Conservation (phyloP, 2,113 vertebrate genomes). For the Corythornis vintsioides region DNA sequence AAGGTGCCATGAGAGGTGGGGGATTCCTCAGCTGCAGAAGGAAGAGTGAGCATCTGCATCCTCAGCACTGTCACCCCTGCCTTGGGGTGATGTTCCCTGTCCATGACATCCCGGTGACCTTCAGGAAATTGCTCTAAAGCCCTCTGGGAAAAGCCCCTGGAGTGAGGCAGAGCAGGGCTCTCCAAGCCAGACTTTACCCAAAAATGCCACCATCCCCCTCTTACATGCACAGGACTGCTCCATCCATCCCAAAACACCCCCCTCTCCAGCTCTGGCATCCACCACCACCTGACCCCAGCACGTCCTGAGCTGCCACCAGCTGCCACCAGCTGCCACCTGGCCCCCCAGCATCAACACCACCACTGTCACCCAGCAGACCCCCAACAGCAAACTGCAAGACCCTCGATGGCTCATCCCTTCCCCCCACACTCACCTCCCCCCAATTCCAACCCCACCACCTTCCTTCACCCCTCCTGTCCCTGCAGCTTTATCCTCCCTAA, state of each 20-base stretch:
- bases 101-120: rapidly evolving
- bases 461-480: not conserved
- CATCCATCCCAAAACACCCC: not conserved
- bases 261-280: rapidly evolving
- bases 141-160: not conserved
- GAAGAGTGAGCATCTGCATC: not conserved
- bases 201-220: not conserved
- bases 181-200: not conserved
- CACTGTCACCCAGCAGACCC: not conserved
- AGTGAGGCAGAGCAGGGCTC: not conserved
- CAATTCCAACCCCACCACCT: not conserved
- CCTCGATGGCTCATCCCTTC: rapidly evolving
- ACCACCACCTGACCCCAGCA: not conserved
- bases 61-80: rapidly evolving
- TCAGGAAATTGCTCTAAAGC: rapidly evolving
- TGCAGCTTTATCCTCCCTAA: not conserved
- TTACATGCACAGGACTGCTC: not conserved
- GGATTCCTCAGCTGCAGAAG: not conserved
- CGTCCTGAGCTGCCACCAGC: rapidly evolving
- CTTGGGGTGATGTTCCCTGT: not conserved
- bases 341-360: not conserved
- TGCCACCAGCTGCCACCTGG: not conserved
- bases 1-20: not conserved
- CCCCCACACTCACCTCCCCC: too few species aligned
- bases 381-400: not conserved